Conservation (phyloP, 2,113 vertebrate species). For the Leucopsar rothschildi region DNA sequence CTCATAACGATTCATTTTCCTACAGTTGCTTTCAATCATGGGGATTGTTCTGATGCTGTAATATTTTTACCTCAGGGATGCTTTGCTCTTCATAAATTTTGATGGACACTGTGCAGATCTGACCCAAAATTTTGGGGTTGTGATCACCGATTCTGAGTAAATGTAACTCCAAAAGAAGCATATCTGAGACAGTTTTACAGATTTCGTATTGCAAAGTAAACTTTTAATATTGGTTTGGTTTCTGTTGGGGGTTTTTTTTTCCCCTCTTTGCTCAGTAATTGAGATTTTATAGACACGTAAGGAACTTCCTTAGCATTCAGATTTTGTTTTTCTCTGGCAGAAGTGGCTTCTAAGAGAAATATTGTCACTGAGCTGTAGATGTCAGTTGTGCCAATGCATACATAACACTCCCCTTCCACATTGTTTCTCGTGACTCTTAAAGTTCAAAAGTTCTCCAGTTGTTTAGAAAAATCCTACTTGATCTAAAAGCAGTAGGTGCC, state of each 20-base stretch:
- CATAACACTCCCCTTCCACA: constrained; percentile 48
- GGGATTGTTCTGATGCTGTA: background rate
- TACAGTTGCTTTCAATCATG: background rate
- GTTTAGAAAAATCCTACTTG: background rate
- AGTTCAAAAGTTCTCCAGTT: constrained; percentile 21
- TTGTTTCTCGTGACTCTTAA: constrained; percentile 10
- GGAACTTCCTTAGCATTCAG: background rate
- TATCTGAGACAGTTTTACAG: background rate
- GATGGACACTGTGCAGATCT: background rate
- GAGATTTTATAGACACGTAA: background rate
- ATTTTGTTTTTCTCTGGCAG: background rate
- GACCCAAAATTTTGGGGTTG: background rate
- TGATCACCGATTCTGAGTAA: background rate
- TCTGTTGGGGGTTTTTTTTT: background rate
- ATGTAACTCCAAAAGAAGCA: background rate
- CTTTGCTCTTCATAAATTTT: background rate
- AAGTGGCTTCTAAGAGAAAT: background rate
- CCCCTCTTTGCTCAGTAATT: background rate
- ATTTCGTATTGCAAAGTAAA: background rate
- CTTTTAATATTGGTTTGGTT: background rate
- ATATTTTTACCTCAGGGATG: background rate
- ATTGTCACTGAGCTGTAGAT: background rate
- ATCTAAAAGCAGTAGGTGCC: background rate
- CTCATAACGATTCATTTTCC: background rate
- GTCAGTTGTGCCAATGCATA: constrained; percentile 52